Percentiles rank a stretch among this genome's conserved stretches.
Conservation (phyloP, 2,797 vertebrate genomes). For the Petrocephalus sullivani region DNA sequence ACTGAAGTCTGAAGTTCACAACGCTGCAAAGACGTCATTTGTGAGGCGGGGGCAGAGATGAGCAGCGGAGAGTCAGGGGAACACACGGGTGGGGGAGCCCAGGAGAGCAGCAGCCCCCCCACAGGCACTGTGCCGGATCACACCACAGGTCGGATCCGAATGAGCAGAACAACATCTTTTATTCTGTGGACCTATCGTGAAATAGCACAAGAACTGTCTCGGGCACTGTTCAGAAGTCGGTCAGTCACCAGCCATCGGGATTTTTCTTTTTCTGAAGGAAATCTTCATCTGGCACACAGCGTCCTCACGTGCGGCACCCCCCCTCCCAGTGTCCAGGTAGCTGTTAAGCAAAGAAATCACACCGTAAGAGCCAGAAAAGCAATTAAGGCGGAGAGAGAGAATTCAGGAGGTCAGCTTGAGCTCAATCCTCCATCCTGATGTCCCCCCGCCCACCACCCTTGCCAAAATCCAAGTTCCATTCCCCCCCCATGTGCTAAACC, state of each 20-base stretch:
- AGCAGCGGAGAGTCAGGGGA: background rate
- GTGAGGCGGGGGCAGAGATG: background rate
- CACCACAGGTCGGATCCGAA: background rate
- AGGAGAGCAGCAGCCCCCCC: background rate
- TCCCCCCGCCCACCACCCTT: conserved; percentile 36
- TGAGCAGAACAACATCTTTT: background rate
- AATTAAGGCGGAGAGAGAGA: conserved; percentile 36
- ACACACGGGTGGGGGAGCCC: background rate
- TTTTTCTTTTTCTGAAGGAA: background rate
- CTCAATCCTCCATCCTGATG: conserved; percentile 37
- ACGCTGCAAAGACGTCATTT: conserved; percentile 11
- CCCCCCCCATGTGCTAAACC: conserved; percentile 58
- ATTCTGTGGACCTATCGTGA: background rate
- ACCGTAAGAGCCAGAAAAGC: background rate
- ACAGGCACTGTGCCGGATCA: background rate
- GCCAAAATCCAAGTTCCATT: background rate
- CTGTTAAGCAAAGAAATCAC: background rate
- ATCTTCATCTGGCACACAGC: background rate
- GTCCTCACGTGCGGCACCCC: background rate
- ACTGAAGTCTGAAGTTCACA: background rate
- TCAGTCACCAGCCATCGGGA: background rate
- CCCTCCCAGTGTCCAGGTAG: background rate
- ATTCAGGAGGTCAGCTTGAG: conserved; percentile 31
- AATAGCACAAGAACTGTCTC: background rate
- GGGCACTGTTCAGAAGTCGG: background rate